A percentile compares a stretch with the other conserved stretches of the same genome.
These are phyloP conservation scores for Periplaneta americana DNA, from an alignment of 1,140 invertebrate species.

Conservation along the genomic window DNA sequence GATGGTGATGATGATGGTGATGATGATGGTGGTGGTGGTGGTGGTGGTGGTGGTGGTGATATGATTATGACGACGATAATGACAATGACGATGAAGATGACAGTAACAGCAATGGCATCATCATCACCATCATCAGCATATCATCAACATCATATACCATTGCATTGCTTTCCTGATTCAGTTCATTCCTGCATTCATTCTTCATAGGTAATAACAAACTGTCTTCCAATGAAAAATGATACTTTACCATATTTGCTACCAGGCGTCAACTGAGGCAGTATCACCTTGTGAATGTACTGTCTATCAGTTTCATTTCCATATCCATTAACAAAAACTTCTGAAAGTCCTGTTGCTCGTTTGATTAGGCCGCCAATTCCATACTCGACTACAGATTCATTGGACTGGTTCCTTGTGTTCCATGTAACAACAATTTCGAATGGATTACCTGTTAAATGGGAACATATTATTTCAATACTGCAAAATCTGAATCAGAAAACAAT, in stretches of 20 bases:
- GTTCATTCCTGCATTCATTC: not conserved
- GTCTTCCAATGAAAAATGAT: not conserved
- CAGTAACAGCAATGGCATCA: too few species aligned
- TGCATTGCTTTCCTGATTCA: not conserved
- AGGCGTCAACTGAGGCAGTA: slow-evolving; percentile 49
- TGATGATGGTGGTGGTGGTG: too few species aligned
- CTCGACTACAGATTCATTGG: slow-evolving; percentile 63
- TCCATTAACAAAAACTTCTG: not conserved
- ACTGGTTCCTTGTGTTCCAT: slow-evolving; percentile 77
- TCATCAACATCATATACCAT: not conserved
- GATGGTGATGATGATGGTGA: too few species aligned
- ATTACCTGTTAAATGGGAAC: too few species aligned
- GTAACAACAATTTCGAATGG: slow-evolving; percentile 75
- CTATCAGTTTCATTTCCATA: slow-evolving; percentile 7
- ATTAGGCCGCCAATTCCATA: slow-evolving; percentile 61
- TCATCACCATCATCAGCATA: not conserved
- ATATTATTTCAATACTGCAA: too few species aligned
- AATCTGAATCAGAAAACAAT: too few species aligned
- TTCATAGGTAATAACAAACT: not conserved
- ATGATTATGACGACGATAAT: too few species aligned
- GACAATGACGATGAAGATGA: too few species aligned
- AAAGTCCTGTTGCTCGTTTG: slow-evolving; percentile 32
- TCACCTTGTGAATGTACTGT: slow-evolving; percentile 79
- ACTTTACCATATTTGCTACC: slow-evolving; percentile 57
- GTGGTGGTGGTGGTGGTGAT: too few species aligned